Evolutionary conservation across 2,797 vertebrate genomes (phyloP).

Genomic region (Poecilia picta): DNA sequence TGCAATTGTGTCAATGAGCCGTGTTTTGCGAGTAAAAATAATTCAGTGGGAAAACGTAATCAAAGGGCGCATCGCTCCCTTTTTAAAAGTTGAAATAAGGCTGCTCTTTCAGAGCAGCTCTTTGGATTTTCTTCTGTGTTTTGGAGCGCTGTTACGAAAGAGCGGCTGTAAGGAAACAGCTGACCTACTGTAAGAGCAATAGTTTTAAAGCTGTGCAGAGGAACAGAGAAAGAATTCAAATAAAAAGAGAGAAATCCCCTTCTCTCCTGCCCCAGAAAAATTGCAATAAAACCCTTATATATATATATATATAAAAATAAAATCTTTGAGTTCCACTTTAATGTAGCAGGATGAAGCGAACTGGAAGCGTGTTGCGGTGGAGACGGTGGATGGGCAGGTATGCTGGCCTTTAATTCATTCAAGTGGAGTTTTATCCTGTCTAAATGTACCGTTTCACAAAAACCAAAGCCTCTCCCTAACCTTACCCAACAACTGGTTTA

Average conservation of each 20-base stretch:
- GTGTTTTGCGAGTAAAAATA: conserved; percentile 66
- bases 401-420: not conserved
- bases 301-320: no score
- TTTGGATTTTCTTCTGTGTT: conserved; percentile 32
- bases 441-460: conserved; percentile 30
- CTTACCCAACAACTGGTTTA: conserved; percentile 54
- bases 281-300: no score
- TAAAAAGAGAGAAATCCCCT: not conserved
- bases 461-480: conserved; percentile 51
- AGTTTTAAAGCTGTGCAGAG: not conserved
- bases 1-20: conserved; percentile 70
- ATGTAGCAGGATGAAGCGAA: not conserved
- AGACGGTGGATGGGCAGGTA: not conserved
- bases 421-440: conserved; percentile 1
- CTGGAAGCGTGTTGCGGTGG: not conserved
- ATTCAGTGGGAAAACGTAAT: conserved; percentile 65
- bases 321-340: not conserved
- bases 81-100: conserved; percentile 44
- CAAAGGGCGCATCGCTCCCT: conserved; percentile 48
- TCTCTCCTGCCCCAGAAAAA: not conserved
- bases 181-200: not conserved
- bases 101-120: conserved; percentile 13
- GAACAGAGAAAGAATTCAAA: not conserved
- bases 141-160: not conserved
- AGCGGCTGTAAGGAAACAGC: not conserved